Evolutionary conservation across 1,140 invertebrate species (phyloP), one percentile per base, ranked within the genome.

Genomic region (Tetramorium parvispinum): DNA sequence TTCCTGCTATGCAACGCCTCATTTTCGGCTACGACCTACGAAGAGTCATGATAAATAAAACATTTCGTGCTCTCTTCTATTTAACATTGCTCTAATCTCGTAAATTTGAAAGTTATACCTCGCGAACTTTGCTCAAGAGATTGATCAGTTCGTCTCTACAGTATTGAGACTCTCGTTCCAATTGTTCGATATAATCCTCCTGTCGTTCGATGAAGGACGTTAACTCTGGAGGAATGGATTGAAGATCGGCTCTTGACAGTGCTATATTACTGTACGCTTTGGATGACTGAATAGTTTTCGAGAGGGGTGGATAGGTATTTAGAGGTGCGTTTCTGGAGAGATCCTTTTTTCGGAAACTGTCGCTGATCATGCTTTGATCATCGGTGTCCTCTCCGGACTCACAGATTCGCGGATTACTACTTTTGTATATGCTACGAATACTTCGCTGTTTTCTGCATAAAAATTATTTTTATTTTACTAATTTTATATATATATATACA

Each of bases 111-210:
- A n/a, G 5, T n/a, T 70, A 53, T 87, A 97, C 97, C 92, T 98
- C 97, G 93, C 97, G 97, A 1, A 98, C 97, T 96, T 98, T 98
- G 2, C 96, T 96, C 16, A 98, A 93, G 16, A 98, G 94, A 91
- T 96, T 97, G 85, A 96, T 96, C 7, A 98, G 92, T 93, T 98
- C 97, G 57, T 97, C 97, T 92, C 97, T 96, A 92, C 97, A 98
- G 92, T 97, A 98, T 88, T 97, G 97, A 61, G 97, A 97, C 94
- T 98, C 97, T 87, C 97, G 96, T 93, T 98, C 97, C 24, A 98
- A 90, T 91, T 98, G 97, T 73, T 98, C 97, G 43, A 98, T 98
- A 87, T 98, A 98, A 81, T 98, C 97, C 92, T 98, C 97, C 92
- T 98, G 98, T 75, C 97, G 96, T 93, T 98, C 97, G 32, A 98